A percentile compares a stretch with the other conserved stretches of the same genome.
Evolutionary conservation across 2,888 invertebrate genomes (phyloP).

Genomic region (Pterobdella sp.): DNA sequence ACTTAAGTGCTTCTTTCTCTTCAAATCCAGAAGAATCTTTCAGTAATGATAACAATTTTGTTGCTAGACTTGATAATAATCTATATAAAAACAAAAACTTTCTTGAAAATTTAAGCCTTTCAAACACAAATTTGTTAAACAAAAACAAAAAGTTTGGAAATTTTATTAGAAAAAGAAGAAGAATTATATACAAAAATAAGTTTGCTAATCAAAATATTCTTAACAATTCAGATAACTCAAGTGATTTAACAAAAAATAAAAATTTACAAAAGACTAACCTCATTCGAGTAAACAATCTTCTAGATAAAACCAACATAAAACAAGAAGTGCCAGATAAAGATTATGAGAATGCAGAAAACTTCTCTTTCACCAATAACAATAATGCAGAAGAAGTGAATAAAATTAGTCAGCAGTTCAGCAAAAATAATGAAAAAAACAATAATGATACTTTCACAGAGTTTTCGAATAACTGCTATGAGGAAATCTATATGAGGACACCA

Average conservation of each 20-base stretch:
- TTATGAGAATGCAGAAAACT: conserved; percentile 12
- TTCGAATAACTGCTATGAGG: conserved; percentile 29
- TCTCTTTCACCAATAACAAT: not conserved
- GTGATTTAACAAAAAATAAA: not conserved
- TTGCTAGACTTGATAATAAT: not conserved
- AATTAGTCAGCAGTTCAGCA: not conserved
- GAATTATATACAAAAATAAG: conserved; percentile 13
- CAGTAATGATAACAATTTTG: not conserved
- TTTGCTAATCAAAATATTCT: not conserved
- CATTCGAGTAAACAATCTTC: not conserved
- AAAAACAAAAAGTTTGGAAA: not conserved
- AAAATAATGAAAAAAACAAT: not conserved
- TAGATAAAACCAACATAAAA: conserved; percentile 4
- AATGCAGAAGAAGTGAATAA: not conserved
- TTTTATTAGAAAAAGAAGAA: not conserved
- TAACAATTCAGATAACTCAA: not conserved
- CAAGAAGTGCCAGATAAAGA: conserved; percentile 22
- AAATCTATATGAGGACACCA: conserved; percentile 32
- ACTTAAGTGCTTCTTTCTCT: not conserved
- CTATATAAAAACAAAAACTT: not conserved
- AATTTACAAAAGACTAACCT: conserved; percentile 8
- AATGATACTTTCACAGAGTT: conserved; percentile 2
- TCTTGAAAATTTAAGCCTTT: not conserved
- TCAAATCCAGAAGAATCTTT: not conserved
- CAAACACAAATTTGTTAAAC: not conserved